Conservation (phyloP, 2,797 vertebrate species). For the Phrynocephalus forsythii region DNA sequence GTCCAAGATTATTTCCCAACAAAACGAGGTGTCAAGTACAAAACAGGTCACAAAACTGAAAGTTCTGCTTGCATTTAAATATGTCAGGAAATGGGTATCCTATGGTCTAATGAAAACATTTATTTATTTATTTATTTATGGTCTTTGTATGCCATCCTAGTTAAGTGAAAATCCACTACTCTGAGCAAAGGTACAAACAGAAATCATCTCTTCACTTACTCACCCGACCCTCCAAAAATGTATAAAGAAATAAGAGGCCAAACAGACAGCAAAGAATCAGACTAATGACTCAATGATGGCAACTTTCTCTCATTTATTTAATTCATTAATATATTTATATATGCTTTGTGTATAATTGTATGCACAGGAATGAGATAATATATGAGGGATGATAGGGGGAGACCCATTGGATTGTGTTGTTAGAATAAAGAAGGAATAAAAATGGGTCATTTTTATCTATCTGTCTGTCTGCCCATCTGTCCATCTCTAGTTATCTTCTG, state of each 20-base stretch:
- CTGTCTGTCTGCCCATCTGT: too few species aligned
- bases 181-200: too few species aligned
- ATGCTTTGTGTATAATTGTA: neutral
- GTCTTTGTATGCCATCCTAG: too few species aligned
- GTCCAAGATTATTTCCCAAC: slow-evolving; percentile 49
- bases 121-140: neutral
- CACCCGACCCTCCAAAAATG: too few species aligned
- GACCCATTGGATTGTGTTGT: neutral
- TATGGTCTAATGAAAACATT: slow-evolving; percentile 25
- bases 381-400: neutral
- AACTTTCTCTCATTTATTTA: too few species aligned
- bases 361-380: neutral
- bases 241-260: too few species aligned
- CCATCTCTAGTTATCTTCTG: too few species aligned
- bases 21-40: slow-evolving; percentile 11
- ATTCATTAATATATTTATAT: neutral
- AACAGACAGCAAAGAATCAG: too few species aligned
- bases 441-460: too few species aligned
- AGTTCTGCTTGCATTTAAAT: slow-evolving; percentile 4
- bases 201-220: too few species aligned
- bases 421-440: neutral
- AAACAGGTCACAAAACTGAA: neutral
- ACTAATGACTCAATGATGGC: too few species aligned
- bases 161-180: too few species aligned
- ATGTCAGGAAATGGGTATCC: slow-evolving; percentile 8